Evolutionary conservation across 2,888 invertebrate species (phyloP).

Genomic region (Drosophila pseudotalamancana): DNA sequence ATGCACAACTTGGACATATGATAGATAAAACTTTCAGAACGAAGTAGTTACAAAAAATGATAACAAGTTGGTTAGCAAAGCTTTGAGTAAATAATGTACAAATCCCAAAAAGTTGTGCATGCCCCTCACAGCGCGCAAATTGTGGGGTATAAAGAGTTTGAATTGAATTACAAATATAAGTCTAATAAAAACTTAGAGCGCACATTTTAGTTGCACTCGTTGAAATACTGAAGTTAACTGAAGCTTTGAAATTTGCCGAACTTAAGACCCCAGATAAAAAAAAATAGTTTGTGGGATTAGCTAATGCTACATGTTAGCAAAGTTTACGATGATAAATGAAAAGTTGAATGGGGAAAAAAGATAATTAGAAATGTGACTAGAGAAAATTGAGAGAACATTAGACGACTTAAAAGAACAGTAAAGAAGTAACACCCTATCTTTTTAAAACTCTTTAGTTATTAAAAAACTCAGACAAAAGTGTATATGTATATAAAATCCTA

Average conservation of each 20-base stretch:
- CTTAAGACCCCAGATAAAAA: background rate
- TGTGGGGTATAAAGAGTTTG: background rate
- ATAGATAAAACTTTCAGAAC: constrained; percentile 3
- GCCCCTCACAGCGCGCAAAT: background rate
- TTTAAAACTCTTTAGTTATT: too few species aligned
- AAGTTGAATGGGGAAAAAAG: too few species aligned
- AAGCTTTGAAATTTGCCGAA: constrained; percentile 3
- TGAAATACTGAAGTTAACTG: background rate
- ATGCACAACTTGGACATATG: constrained; percentile 11
- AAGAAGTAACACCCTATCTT: too few species aligned
- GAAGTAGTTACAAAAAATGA: background rate
- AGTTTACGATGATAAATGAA: background rate
- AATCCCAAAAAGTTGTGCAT: background rate
- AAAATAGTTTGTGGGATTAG: background rate
- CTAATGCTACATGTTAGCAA: background rate
- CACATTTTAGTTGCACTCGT: background rate
- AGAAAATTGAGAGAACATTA: background rate
- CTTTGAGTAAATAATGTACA: constrained; percentile 14
- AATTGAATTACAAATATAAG: background rate
- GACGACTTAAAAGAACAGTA: background rate
- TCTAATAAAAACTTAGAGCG: constrained; percentile 2
- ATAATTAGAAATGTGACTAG: too few species aligned
- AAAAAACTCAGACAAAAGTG: too few species aligned
- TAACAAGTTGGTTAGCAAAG: constrained; percentile 10
- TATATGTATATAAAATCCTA: too few species aligned